These are phyloP conservation scores for Manis pentadactyla DNA, from an alignment of 2,797 vertebrate genomes.

Conservation along the genomic window DNA sequence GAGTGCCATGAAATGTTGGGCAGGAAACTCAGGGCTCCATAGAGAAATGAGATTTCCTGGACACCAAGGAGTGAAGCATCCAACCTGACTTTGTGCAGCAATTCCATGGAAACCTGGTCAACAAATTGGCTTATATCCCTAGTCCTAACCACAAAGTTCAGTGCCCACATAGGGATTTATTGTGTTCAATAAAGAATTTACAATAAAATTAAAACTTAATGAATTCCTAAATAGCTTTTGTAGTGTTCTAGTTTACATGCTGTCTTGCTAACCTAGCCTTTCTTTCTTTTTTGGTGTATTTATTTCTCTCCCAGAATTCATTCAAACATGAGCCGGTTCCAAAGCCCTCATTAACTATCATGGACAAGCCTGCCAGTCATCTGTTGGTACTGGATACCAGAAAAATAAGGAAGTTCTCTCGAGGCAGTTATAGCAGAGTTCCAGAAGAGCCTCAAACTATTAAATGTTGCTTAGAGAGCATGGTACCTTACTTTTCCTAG, in stretches of 20 bases:
- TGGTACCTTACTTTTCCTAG: not conserved
- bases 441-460: not conserved
- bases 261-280: not conserved
- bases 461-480: not conserved
- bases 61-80: not conserved
- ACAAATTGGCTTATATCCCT: not conserved
- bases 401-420: not conserved
- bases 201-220: conserved; percentile 62
- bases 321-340: conserved; percentile 2
- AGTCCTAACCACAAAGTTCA: not conserved
- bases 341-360: not conserved
- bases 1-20: not conserved
- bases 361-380: not conserved
- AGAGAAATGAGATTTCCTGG: not conserved
- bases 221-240: conserved; percentile 20
- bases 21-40: not conserved
- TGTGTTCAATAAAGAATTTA: conserved; percentile 27
- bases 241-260: not conserved
- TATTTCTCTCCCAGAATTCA: conserved; percentile 28
- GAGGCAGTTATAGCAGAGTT: not conserved
- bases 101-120: not conserved
- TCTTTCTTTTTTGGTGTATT: not conserved
- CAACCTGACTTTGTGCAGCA: not conserved
- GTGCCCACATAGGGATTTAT: not conserved
- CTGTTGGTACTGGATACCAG: not conserved